A percentile compares a stretch with the other conserved stretches of the same genome.
Evolutionary conservation across 2,797 vertebrate genomes (phyloP).

Genomic region (Scleropages formosus): DNA sequence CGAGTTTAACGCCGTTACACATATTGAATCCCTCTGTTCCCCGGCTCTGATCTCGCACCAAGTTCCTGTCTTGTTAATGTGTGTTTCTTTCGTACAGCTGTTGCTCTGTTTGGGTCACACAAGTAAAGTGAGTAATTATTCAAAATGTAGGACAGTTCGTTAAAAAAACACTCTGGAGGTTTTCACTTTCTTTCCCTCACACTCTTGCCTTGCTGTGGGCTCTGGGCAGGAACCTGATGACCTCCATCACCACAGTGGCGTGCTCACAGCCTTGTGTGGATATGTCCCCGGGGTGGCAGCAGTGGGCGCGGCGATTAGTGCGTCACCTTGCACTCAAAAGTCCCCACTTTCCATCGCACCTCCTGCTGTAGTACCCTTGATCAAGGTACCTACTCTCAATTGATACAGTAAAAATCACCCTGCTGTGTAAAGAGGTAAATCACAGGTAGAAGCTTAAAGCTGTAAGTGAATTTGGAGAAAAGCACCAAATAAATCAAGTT

Average conservation of each 20-base stretch:
- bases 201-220: neutral
- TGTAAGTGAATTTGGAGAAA: no score
- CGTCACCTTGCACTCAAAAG: no score
- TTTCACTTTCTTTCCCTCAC: constrained; percentile 3
- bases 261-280: neutral
- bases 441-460: no score
- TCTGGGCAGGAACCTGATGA: neutral
- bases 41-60: constrained; percentile 56
- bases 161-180: constrained; percentile 24
- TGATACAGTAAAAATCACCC: no score
- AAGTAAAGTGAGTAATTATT: constrained; percentile 30
- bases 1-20: constrained; percentile 53
- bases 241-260: neutral
- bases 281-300: no score
- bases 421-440: no score
- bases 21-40: constrained; percentile 62
- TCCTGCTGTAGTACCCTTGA: no score
- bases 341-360: no score
- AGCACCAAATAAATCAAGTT: no score
- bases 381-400: no score
- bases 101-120: constrained; percentile 26
- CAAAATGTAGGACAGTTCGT: constrained; percentile 29
- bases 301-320: no score
- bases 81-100: constrained; percentile 44
- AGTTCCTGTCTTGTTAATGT: constrained; percentile 43